Base-by-base conservation (phyloP, 1,140 invertebrate genomes). In the Sarcophaga bullata region DNA sequence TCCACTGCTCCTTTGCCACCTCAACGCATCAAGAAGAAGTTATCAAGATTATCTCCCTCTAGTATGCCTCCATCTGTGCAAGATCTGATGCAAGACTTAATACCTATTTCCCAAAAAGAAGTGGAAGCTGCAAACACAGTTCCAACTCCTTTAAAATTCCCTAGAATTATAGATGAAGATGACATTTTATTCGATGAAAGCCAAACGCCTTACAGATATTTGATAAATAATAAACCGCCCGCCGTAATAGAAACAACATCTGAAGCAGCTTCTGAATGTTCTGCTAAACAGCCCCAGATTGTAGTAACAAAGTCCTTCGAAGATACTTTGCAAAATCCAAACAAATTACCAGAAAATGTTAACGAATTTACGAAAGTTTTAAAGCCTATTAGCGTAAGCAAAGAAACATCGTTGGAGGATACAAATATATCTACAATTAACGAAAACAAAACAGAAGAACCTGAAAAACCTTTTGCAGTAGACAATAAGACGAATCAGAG, bases 51-150 rank as follows among this genome's bases (percentile, higher is more conserved):
- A 8, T 83, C 85, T 54, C 88, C 88, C 0, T 84, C 84, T 3
- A 81, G 84, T 81, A 90, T 90, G 88, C 81, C 88, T 11, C 88
- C 88, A 6, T 90, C 88, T 0, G 86, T 90, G 8, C 88, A 90
- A 81, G 88, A 90, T 80, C 84, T 89, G 3, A 72, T 89, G 25
- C 47, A 3, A 37, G 13, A 5, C 52, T 46, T 10, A 81, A 81
- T 13, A 48, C 73, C 62, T 2, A 11, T 48, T 17, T 15, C 25
- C 62, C 11, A 7, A 13, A 6, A 19, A 49, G 8, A 15, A 6
- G n/a, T 75, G 25, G 73, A 52, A 11, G 3, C 48, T 73, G n/a
- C 19, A 46, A 81, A 72, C 25, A 47, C 62, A 37, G 17, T 13
- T 17, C 47, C 49, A 13, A 58, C 52, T 11, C 25, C 73, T 8